Percentiles rank a stretch among this genome's conserved stretches.
These are phyloP conservation scores for Styela clava DNA, from an alignment of 23 tunicate genomes.

Conservation along the genomic window DNA sequence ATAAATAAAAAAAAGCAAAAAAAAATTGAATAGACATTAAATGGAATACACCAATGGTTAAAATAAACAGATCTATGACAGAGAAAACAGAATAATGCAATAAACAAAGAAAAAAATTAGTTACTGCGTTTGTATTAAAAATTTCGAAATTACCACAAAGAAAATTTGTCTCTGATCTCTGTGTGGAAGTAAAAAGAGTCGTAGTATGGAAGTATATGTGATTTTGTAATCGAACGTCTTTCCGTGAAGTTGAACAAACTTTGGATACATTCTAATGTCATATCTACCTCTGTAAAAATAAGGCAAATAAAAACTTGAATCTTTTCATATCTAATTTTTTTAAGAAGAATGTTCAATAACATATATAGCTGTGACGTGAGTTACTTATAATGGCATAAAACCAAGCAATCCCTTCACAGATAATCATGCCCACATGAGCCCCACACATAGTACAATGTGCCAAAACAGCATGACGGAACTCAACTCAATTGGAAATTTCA, in stretches of 20 bases:
- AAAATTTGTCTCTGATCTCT: constrained; percentile 96
- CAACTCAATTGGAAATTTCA: too few species aligned
- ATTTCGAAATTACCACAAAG: constrained; percentile 89
- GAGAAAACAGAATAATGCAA: too few species aligned
- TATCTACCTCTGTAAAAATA: constrained; percentile 87
- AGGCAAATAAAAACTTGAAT: too few species aligned
- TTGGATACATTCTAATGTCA: constrained; percentile 93
- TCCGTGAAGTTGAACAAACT: constrained; percentile 97
- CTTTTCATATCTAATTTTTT: background rate
- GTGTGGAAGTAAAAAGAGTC: constrained; percentile 90
- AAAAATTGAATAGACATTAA: background rate
- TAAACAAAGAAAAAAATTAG: too few species aligned
- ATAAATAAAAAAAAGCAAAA: background rate
- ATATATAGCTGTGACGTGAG: background rate
- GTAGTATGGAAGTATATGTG: constrained; percentile 90
- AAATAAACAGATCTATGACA: too few species aligned
- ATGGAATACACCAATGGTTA: background rate
- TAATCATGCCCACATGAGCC: too few species aligned
- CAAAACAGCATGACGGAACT: too few species aligned
- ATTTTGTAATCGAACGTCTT: constrained; percentile 96
- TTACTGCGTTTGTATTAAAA: too few species aligned
- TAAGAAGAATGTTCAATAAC: background rate
- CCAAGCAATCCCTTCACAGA: too few species aligned
- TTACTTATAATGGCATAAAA: too few species aligned
- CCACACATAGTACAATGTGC: too few species aligned